Evolutionary conservation across 2,113 vertebrate species (phyloP), one percentile per base, ranked within the genome.

Genomic region (Hydrolagus affinis): DNA sequence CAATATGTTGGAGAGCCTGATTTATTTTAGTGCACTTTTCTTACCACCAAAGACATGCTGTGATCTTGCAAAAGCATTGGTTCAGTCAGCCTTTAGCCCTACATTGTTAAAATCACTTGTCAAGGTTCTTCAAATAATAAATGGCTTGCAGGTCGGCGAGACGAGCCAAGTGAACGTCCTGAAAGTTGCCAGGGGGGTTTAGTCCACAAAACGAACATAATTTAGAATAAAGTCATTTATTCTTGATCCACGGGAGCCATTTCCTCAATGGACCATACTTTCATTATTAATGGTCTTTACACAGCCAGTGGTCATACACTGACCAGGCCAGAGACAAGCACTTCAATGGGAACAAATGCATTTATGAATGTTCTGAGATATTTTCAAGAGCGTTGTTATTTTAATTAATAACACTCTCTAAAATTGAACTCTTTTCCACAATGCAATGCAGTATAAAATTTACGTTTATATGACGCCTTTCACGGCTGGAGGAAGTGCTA

Each of bases 191-290:
- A 15, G 59, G 23, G 23, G 59, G 23, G 17, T 57, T 62, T 60
- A 80, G 62, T 12, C 10, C 28, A n/a, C 28, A 12, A 80, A 80
- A 80, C 28, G 28, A 80, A 80, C 28, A 64, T 64, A 80, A 80
- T 8, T 4, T 10, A 17, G 60, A 30, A 64, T 15, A 80, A 80
- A 64, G 77, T 80, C 25, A 80, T 80, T 80, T 30, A 80, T 30
- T 12, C 15, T 64, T 80, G 77, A 66, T 66, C 23, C 60, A 64
- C 64, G 6, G 1, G 59, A 28, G 59, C 25, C 12, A 80, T 80
- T 57, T 64, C 28, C 12, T 28, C 23, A 17, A 23, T 15, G 19
- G 12, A 19, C 25, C 10, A 2, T 7, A 9, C 17, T 74, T 60
- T 60, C n/a, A 60, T 60, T 25, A 60, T 60, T 60, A 60, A 60